Evolutionary conservation across 2,888 invertebrate genomes (phyloP), one percentile per base, ranked within the genome.

Genomic region (Drosophila yooni): DNA sequence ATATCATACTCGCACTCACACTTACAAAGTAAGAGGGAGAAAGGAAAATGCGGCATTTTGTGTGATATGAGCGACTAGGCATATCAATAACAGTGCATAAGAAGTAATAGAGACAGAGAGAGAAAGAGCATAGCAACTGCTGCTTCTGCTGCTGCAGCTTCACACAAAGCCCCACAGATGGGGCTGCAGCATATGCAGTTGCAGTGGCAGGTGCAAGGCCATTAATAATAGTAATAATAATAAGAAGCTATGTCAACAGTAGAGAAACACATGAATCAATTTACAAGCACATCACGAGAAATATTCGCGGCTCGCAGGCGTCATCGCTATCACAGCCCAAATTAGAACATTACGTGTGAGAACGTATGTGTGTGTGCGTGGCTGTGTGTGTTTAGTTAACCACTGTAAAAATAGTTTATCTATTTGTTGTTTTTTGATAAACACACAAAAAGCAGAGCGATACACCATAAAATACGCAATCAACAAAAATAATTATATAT

Each of bases 281-380:
- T 15, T 46, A 48, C 25, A 34, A n/a, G 34, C 62, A 34, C 29
- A 58, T 21, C 27, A 46, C 21, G 40, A 58, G 46, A 50, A 67
- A 72, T 56, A 51, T 63, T 58, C n/a, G 68, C 43, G 40, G 34
- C 60, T 46, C 29, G 21, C 34, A 50, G 50, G 48, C 53, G 36
- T 48, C 59, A 33, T 25, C 65, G 66, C 62, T 64, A 79, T 79
- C 76, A 76, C 56, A 79, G 60, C 75, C 73, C 57, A 83, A 87
- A 68, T 78, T 83, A 83, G 87, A 83, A 83, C 73, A 86, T 83
- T 83, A 83, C 83, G 83, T 74, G 15, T 21, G 52, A 7, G 13
- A 51, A 13, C 2, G 27, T 27, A 40, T 18, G 27, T 43, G 11
- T 8, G 25, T 51, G 11, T 31, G 11, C 3, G 31, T n/a, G 27